A percentile compares a stretch with the other conserved stretches of the same genome.
Evolutionary conservation across 2,888 invertebrate species (phyloP).

Genomic region (Dysmachus trigonus): DNA sequence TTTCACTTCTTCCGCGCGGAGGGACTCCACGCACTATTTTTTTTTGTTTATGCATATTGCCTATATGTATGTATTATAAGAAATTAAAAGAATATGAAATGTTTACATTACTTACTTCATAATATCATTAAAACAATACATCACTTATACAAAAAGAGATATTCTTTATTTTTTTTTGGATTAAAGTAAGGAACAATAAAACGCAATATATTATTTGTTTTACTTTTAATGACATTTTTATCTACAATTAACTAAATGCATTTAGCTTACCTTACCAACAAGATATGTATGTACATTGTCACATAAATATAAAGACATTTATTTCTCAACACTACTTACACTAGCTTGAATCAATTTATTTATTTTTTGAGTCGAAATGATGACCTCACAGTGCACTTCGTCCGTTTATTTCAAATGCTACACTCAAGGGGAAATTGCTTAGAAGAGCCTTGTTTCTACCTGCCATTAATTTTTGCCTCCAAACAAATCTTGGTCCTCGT

Average conservation of each 20-base stretch:
- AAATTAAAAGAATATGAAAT: not conserved
- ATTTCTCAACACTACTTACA: conserved; percentile 26
- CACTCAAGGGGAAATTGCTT: not conserved
- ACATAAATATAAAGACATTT: conserved; percentile 28
- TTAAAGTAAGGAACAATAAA: not conserved
- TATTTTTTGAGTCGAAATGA: not conserved
- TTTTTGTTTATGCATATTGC: no score
- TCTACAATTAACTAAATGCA: conserved; percentile 29
- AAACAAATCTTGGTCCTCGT: not conserved
- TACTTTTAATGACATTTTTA: conserved; percentile 35
- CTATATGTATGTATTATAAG: no score
- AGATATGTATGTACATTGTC: conserved; percentile 37
- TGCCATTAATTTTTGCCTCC: not conserved
- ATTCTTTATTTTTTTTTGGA: no score
- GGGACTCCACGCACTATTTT: no score
- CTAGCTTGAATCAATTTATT: conserved; percentile 1
- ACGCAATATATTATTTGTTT: not conserved
- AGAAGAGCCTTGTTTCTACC: not conserved
- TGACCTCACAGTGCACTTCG: not conserved
- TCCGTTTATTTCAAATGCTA: not conserved
- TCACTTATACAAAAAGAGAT: no score
- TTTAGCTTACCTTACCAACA: conserved; percentile 18
- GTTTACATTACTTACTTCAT: no score
- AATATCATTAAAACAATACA: no score
- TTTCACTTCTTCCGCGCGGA: no score